Evolutionary conservation across 2,888 invertebrate genomes (phyloP).

Genomic region (Napeogenes inachia): DNA sequence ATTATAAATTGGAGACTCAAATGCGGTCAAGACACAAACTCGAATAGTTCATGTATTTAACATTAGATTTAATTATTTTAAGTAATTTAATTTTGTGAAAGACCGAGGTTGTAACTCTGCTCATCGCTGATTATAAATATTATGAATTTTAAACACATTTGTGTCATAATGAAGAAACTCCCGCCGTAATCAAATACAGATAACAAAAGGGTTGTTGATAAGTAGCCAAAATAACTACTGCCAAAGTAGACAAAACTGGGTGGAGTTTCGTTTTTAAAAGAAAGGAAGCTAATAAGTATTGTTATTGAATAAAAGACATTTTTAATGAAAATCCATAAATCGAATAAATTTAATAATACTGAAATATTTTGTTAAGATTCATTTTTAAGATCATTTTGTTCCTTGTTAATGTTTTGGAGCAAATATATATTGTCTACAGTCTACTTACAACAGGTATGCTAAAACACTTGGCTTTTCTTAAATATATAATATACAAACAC

Average conservation of each 20-base stretch:
- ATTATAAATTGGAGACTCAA: slow-evolving; percentile 9
- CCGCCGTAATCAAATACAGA: slow-evolving; percentile 30
- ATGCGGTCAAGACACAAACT: slow-evolving; percentile 49
- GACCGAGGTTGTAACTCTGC: slow-evolving; percentile 47
- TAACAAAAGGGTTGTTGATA: no score
- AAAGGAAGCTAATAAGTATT: no score
- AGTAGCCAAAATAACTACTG: no score
- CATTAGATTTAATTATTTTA: slow-evolving; percentile 41
- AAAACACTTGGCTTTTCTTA: background rate
- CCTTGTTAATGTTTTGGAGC: no score
- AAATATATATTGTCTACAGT: background rate
- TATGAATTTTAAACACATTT: slow-evolving; percentile 12
- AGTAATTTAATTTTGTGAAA: slow-evolving; percentile 37
- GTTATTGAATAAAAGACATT: no score
- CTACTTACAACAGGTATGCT: background rate
- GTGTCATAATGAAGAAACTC: slow-evolving; percentile 25
- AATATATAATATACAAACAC: background rate
- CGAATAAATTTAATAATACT: no score
- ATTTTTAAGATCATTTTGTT: no score
- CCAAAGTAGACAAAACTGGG: no score
- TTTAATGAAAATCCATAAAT: no score
- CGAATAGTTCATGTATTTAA: slow-evolving; percentile 59
- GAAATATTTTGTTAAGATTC: no score
- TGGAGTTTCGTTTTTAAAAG: no score
- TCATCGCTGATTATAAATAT: slow-evolving; percentile 37